Conservation (phyloP, 1,140 invertebrate species). For the Ceratosolen fusciceps region DNA sequence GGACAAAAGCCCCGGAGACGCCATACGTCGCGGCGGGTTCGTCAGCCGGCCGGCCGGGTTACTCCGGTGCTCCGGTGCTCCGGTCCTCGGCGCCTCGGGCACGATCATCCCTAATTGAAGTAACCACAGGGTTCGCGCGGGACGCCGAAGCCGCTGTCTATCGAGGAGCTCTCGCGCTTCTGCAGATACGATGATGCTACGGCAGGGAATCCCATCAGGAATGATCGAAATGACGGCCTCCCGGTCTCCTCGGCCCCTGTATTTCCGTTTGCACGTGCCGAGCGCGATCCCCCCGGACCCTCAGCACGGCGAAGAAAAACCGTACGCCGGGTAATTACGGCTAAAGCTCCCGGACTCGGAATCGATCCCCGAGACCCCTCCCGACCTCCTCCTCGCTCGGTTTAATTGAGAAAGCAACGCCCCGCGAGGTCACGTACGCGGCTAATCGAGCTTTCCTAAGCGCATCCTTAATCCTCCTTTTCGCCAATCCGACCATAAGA, state of each 20-base stretch:
- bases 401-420: constrained; percentile 33
- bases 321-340: constrained; percentile 13
- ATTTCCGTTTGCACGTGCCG: constrained; percentile 67
- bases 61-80: background rate
- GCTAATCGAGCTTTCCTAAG: background rate
- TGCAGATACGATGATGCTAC: background rate
- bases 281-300: too few species aligned
- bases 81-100: constrained; percentile 46
- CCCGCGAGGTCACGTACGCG: background rate
- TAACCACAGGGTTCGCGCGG: constrained; percentile 67
- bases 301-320: background rate
- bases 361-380: background rate
- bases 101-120: constrained; percentile 70
- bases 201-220: constrained; percentile 58
- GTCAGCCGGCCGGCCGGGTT: too few species aligned
- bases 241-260: constrained; percentile 59
- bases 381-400: background rate
- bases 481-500: background rate
- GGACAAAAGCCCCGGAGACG: background rate
- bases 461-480: background rate
- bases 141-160: constrained; percentile 50
- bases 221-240: constrained; percentile 66
- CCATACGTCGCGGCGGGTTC: too few species aligned
- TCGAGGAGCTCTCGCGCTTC: background rate
- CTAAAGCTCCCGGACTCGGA: background rate